Evolutionary conservation across 2,113 vertebrate species (phyloP).

Genomic region (Cichladusa arquata): DNA sequence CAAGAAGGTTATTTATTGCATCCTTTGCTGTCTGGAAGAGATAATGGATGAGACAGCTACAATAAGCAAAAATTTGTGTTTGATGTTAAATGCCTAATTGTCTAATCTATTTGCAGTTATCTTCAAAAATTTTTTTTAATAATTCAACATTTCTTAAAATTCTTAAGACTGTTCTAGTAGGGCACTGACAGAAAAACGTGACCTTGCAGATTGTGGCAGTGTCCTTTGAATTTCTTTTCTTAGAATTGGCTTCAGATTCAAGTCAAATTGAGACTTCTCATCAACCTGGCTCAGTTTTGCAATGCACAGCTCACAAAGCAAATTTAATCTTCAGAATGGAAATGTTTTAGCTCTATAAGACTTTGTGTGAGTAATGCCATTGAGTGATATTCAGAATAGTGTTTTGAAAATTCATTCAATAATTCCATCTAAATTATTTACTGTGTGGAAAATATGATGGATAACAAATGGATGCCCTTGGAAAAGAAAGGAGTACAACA

Average conservation of each 20-base stretch:
- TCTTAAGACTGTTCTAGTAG: not conserved
- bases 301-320: not conserved
- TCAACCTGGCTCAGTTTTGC: not conserved
- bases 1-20: not conserved
- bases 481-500: not conserved
- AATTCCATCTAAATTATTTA: not conserved
- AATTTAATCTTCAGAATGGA: not conserved
- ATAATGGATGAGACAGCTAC: not conserved
- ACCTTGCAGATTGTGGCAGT: not conserved
- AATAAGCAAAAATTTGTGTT: not conserved
- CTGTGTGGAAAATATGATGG: not conserved
- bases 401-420: not conserved
- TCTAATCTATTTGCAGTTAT: not conserved
- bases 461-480: not conserved
- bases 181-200: not conserved
- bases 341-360: not conserved
- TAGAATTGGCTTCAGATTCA: not conserved
- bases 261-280: not conserved
- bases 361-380: not conserved
- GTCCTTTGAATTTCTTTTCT: not conserved
- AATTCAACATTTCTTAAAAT: not conserved
- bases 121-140: not conserved
- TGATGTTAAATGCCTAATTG: not conserved
- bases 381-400: not conserved
- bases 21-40: not conserved